Base-by-base conservation (phyloP, 2,113 vertebrate genomes). In the Proterorhinus semilunaris region DNA sequence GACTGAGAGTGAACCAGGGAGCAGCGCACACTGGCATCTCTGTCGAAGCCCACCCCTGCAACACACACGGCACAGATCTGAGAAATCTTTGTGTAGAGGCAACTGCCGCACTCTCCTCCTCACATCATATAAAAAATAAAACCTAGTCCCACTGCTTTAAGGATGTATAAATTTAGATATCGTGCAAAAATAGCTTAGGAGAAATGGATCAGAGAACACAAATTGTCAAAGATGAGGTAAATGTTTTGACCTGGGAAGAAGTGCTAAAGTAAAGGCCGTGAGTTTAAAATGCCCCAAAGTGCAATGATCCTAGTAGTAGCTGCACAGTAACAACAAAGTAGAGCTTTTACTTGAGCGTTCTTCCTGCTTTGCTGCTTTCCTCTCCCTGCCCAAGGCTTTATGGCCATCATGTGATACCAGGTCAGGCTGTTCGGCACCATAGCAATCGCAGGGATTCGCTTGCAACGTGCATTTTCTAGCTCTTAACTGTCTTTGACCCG, bases 1-100 rank as follows among this genome's bases (percentile, higher is more conserved):
- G 98, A 98, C 94, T 98, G 96, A 67, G 98, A 98, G 90, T 98
- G 95, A 89, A 96, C 96, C 74, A 99, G 95, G 74, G 98, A 99
- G 92, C 96, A 96, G 91, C 96, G 96, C 87, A 96, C 96, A 93
- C 96, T 98, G 85, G 96, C 96, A 82, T 98, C 96, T 97, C 97
- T 96, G 95, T 99, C 96, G 91, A 99, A 99, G 86, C 95, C 95
- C 78, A 97, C 90, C 92, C 97, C 97, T 99, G 94, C 81, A 93
- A 88, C 76, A 75, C 86, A 93, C 93, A 91, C 88, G 85, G 92
- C 58, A 86, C 81, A 75, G 27, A 36, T 84, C 68, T 90, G 78
- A 92, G 88, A 75, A 86, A 78, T 79, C 82, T 85, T 81, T 86
- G 85, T 84, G 82, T 64, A 57, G 78, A 46, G 68, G 71, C 52